phyloP scores from a whole-genome alignment of 53 echinoderm and acorn worm species.

The Crossaster papposus region DNA sequence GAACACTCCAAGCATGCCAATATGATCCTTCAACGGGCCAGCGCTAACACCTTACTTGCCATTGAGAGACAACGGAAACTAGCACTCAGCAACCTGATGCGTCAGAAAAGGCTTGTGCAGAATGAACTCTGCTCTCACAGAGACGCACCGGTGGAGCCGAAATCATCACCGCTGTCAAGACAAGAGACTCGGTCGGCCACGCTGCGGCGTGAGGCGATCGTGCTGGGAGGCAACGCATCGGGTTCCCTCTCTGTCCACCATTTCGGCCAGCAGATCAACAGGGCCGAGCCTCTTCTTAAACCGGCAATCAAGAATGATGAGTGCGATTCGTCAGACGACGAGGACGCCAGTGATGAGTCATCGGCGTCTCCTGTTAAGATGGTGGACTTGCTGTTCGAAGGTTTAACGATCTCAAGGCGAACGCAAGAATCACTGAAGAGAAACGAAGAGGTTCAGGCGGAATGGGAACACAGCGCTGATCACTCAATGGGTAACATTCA shows the following conservation, averaged over 20 bases:
- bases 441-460: neutral
- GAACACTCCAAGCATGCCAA: conserved; percentile 48
- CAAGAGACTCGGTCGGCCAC: conserved; percentile 48
- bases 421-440: conserved; percentile 39
- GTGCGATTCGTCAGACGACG: conserved; percentile 19
- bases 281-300: neutral
- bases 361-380: neutral
- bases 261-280: neutral
- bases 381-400: conserved; percentile 42
- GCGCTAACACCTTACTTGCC: conserved; percentile 4
- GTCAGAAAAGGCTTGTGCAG: conserved; percentile 38
- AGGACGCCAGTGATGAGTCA: neutral
- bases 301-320: neutral
- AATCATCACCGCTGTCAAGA: conserved; percentile 11
- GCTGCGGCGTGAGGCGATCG: conserved; percentile 42
- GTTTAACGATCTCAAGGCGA: conserved; percentile 47
- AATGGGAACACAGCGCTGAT: neutral
- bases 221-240: neutral
- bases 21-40: conserved; percentile 53
- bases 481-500: neutral
- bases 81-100: conserved; percentile 35
- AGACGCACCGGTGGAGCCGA: neutral
- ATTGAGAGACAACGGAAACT: conserved; percentile 47
- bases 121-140: conserved; percentile 26
- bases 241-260: neutral